A percentile compares a stretch with the other conserved stretches of the same genome.
phyloP scores from a whole-genome alignment of 2,113 vertebrate species.

The Sus scrofa region DNA sequence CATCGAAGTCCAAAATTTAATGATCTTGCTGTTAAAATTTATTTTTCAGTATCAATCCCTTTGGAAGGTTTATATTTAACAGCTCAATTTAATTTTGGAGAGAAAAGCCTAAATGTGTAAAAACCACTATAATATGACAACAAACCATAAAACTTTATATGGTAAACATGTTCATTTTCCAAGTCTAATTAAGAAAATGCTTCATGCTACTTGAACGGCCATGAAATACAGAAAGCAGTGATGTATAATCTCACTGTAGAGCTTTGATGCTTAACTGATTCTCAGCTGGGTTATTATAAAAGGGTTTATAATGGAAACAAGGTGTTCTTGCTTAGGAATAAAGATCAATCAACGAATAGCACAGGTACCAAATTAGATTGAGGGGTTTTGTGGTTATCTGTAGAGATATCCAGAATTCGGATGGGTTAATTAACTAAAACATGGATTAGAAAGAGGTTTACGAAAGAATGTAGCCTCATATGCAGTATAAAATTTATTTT shows the following conservation, averaged over 20 bases:
- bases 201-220: slow-evolving; percentile 68
- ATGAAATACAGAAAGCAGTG: slow-evolving; percentile 55
- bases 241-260: slow-evolving; percentile 77
- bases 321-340: slow-evolving; percentile 80
- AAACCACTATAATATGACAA: slow-evolving; percentile 77
- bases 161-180: slow-evolving; percentile 83
- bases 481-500: slow-evolving; percentile 55
- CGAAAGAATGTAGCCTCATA: neutral
- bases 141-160: slow-evolving; percentile 75
- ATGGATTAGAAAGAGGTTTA: neutral
- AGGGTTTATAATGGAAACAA: slow-evolving; percentile 77
- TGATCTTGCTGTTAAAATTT: slow-evolving; percentile 2
- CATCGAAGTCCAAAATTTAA: slow-evolving; percentile 43
- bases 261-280: slow-evolving; percentile 81
- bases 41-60: slow-evolving; percentile 37
- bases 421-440: neutral
- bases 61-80: slow-evolving; percentile 67
- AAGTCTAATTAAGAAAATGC: slow-evolving; percentile 79
- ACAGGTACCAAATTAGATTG: slow-evolving; percentile 22
- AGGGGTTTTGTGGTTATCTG: neutral
- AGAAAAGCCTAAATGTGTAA: slow-evolving; percentile 71
- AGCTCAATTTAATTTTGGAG: slow-evolving; percentile 79
- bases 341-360: slow-evolving; percentile 76
- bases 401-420: slow-evolving; percentile 2
- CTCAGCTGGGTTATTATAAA: slow-evolving; percentile 81